Evolutionary conservation across 2,113 vertebrate species (phyloP).

Genomic region (Tinamus guttatus): DNA sequence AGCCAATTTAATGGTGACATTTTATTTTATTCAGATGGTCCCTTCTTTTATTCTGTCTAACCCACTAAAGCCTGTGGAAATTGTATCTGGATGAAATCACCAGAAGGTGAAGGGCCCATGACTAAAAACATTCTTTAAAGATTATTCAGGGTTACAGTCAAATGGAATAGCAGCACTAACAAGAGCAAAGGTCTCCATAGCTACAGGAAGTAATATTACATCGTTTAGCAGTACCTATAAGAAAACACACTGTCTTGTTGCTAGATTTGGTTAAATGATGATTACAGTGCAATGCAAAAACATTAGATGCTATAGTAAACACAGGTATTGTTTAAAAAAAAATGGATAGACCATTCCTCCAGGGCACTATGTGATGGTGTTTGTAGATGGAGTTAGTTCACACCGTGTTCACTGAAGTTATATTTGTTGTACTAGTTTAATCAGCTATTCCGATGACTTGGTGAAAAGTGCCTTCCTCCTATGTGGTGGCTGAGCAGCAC

Average conservation of each 20-base stretch:
- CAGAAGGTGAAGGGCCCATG: conserved; percentile 79
- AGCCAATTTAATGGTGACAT: conserved; percentile 81
- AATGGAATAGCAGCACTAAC: conserved; percentile 69
- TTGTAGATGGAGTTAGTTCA: background rate
- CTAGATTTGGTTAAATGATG: background rate
- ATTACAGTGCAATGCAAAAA: conserved; percentile 25
- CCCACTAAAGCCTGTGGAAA: conserved; percentile 76
- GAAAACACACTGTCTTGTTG: conserved; percentile 22
- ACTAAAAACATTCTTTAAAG: conserved; percentile 80
- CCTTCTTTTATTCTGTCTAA: conserved; percentile 78
- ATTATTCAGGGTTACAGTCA: conserved; percentile 74
- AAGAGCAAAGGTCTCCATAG: conserved; percentile 69
- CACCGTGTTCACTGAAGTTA: background rate
- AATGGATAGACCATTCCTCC: background rate
- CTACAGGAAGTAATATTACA: conserved; percentile 69
- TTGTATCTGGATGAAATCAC: conserved; percentile 83
- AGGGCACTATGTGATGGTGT: background rate
- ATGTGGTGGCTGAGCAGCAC: rapidly evolving
- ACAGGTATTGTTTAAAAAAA: background rate
- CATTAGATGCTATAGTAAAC: conserved; percentile 4
- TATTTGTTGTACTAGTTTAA: background rate
- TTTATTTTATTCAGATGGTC: conserved; percentile 85
- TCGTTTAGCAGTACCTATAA: conserved; percentile 4
- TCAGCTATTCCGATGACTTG: background rate
- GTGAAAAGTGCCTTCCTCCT: background rate